Evolutionary conservation across 2,888 invertebrate genomes (phyloP).

Genomic region (Pandemis heparana): DNA sequence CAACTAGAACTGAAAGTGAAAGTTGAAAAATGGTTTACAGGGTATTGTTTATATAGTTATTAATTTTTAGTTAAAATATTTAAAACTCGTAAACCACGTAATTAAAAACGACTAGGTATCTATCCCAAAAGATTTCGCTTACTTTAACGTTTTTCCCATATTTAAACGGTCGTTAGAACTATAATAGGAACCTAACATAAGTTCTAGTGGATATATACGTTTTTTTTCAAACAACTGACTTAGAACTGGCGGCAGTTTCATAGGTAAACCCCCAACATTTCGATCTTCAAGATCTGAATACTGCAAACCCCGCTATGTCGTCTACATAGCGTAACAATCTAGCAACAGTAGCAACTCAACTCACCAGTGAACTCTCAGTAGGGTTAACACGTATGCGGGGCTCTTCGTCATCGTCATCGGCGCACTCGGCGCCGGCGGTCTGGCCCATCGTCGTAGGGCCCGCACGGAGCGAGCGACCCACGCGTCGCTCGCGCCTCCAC

Average conservation of each 20-base stretch:
- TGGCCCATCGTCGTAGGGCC: slow-evolving; percentile 85
- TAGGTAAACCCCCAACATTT: background rate
- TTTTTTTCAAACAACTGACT: background rate
- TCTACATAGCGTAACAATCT: background rate
- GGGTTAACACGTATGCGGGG: slow-evolving; percentile 82
- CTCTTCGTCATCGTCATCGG: slow-evolving; percentile 81
- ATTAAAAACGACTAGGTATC: no score
- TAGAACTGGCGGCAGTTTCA: background rate
- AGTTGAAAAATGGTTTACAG: no score
- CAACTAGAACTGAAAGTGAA: no score
- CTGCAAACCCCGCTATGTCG: background rate
- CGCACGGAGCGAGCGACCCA: slow-evolving; percentile 78
- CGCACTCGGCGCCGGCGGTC: slow-evolving; percentile 82
- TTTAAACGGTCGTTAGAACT: no score
- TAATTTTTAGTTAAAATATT: no score
- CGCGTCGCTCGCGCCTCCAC: slow-evolving; percentile 80
- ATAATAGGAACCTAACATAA: no score
- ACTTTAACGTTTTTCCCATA: no score
- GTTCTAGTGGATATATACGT: background rate
- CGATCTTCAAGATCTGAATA: background rate
- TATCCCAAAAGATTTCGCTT: no score
- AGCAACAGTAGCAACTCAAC: slow-evolving; percentile 49
- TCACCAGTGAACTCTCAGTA: slow-evolving; percentile 83
- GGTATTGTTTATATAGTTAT: no score
- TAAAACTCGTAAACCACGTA: no score